Percentiles rank a stretch among this genome's conserved stretches.
Conservation (phyloP, 2,113 vertebrate genomes). For the Heteronetta atricapilla region DNA sequence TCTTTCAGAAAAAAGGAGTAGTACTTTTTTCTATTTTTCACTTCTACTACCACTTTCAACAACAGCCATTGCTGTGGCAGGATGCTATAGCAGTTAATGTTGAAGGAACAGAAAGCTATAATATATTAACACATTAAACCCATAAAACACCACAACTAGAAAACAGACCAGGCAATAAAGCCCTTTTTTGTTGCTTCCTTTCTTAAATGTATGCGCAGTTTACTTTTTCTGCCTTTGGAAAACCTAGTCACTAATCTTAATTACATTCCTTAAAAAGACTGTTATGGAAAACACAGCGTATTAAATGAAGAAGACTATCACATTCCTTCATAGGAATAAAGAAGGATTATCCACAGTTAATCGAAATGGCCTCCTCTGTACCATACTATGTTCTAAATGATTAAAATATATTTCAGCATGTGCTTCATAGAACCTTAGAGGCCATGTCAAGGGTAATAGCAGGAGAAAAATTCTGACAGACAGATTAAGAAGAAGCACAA, state of each 20-base stretch:
- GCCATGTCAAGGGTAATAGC: neutral
- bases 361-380: slow-evolving; percentile 23
- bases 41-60: neutral
- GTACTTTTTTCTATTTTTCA: neutral
- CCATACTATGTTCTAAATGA: neutral
- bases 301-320: slow-evolving; percentile 38
- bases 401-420: slow-evolving; percentile 31
- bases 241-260: slow-evolving; percentile 51
- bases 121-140: neutral
- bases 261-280: slow-evolving; percentile 27
- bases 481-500: neutral
- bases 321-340: slow-evolving; percentile 30
- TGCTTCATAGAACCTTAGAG: neutral
- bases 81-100: neutral
- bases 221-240: neutral
- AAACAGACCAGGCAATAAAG: slow-evolving; percentile 32
- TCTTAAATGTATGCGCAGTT: slow-evolving; percentile 25
- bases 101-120: slow-evolving; percentile 2
- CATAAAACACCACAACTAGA: slow-evolving; percentile 18
- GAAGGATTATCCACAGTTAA: slow-evolving; percentile 1
- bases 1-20: neutral
- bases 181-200: neutral
- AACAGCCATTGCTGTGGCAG: neutral
- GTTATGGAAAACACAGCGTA: slow-evolving; percentile 42
- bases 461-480: neutral